These are phyloP conservation scores for Cecropterus lyciades DNA, from an alignment of 1,140 invertebrate genomes.

Conservation along the genomic window DNA sequence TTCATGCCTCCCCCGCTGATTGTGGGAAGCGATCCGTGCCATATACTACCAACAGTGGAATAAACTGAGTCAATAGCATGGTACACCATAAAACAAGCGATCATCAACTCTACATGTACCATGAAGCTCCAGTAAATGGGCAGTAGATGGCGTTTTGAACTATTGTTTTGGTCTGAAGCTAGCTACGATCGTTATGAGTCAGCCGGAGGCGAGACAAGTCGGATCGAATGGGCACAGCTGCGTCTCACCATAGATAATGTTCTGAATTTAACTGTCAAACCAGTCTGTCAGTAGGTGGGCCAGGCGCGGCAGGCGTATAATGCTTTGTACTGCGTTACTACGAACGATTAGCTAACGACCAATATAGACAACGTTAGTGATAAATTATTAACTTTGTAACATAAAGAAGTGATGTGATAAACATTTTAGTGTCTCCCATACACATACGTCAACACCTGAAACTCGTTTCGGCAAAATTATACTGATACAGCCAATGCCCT, in stretches of 20 bases:
- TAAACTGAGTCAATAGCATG: too few relatives aligned
- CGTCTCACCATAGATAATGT: constrained; percentile 38
- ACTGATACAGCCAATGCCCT: constrained; percentile 50
- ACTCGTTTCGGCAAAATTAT: constrained; percentile 28
- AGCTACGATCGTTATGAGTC: constrained; percentile 31
- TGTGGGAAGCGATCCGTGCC: too few relatives aligned
- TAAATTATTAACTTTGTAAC: constrained; percentile 30
- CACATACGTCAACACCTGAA: constrained; percentile 24
- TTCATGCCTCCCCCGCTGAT: too few relatives aligned
- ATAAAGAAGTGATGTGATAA: constrained; percentile 49
- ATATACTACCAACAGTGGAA: too few relatives aligned
- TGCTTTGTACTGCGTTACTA: constrained; percentile 41
- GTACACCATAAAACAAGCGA: too few relatives aligned
- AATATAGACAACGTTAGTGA: constrained; percentile 36
- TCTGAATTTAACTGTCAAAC: constrained; percentile 14
- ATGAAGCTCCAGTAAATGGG: too few relatives aligned
- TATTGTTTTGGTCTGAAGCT: constrained; percentile 16
- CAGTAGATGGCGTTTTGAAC: constrained; percentile 1
- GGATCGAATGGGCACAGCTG: constrained; percentile 38
- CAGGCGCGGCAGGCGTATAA: constrained; percentile 39
- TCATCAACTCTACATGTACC: too few relatives aligned
- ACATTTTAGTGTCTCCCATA: constrained; percentile 8
- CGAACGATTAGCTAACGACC: constrained; percentile 40
- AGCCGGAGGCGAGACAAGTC: not conserved
- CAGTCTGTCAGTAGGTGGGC: constrained; percentile 41